Conservation (phyloP, 2,113 vertebrate genomes). For the Lasiurus borealis region DNA sequence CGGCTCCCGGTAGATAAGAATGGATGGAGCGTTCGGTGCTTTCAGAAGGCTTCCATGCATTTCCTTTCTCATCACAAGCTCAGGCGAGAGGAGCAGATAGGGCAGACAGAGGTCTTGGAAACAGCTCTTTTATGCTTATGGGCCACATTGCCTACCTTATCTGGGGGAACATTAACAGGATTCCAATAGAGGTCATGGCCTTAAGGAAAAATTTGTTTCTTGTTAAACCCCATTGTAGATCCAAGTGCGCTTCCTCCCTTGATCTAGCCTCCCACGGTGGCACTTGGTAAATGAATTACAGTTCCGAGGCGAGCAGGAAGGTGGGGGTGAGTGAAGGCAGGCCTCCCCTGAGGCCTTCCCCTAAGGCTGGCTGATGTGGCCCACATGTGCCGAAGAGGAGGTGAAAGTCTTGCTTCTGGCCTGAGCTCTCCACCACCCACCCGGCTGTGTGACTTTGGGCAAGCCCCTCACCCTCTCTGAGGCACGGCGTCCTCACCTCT, state of each 20-base stretch:
- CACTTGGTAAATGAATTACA: background rate
- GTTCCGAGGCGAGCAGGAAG: background rate
- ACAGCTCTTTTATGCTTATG: background rate
- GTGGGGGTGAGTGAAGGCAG: background rate
- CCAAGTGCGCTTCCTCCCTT: background rate
- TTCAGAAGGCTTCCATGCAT: background rate
- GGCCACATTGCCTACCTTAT: background rate
- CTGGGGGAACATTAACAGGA: background rate
- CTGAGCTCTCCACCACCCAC: background rate
- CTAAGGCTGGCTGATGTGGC: background rate
- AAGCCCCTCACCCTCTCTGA: background rate
- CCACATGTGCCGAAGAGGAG: background rate
- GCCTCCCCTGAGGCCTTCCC: background rate
- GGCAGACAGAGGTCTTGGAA: background rate
- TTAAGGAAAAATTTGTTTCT: slow-evolving; percentile 16
- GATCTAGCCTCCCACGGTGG: background rate
- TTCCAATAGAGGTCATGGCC: background rate
- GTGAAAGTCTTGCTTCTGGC: background rate
- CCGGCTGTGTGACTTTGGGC: background rate
- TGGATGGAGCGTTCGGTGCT: background rate
- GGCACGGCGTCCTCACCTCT: background rate
- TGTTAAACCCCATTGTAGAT: background rate
- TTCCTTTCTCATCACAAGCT: background rate
- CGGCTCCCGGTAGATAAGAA: background rate
- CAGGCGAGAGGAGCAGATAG: background rate